Base-by-base conservation (phyloP, 2,113 vertebrate genomes). In the Cololabis saira region DNA sequence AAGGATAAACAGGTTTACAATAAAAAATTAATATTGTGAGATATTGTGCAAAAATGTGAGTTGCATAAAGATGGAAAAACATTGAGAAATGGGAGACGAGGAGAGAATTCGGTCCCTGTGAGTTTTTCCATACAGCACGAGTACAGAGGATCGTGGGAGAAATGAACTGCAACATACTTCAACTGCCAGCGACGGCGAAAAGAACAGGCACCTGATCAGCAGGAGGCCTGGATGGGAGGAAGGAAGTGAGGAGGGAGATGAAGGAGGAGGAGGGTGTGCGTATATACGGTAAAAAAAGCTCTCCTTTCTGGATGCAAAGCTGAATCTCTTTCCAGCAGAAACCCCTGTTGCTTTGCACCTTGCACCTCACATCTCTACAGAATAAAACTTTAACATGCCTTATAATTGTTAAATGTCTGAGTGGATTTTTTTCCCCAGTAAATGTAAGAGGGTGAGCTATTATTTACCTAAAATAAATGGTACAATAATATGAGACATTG, bases 171-270 rank as follows among this genome's bases (percentile, higher is more conserved):
- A 49, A 27, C 63, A 18, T 2, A 24, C 56, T 43, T 40, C 0
- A 1, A 44, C n/a, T 76, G 76, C 80, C 78, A 74, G 55, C 16
- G n/a, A 71, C 64, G 67, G 70, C 73, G 78, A 73, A 52, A 61
- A 51, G 61, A 83, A 70, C 67, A 76, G 80, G 60, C 81, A 89
- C 68, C 85, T 87, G 62, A 84, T 61, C 71, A 65, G 74, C 50
- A 19, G 74, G 81, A 74, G 68, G 80, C 27, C 61, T 2, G 60
- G 77, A 62, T 58, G 66, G 61, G 64, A 74, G 71, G 80, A 75
- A 61, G 65, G 77, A 81, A 80, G 59, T 12, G 9, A 53, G 57
- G 50, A 79, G 54, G 70, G 65, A 56, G 60, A 76, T 21, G 55
- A 16, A 44, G 4, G 42, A 40, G 33, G 52, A 62, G 45, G 58